These are phyloP conservation scores for Siniperca undulata DNA, from an alignment of 2,797 vertebrate species.

Conservation along the genomic window DNA sequence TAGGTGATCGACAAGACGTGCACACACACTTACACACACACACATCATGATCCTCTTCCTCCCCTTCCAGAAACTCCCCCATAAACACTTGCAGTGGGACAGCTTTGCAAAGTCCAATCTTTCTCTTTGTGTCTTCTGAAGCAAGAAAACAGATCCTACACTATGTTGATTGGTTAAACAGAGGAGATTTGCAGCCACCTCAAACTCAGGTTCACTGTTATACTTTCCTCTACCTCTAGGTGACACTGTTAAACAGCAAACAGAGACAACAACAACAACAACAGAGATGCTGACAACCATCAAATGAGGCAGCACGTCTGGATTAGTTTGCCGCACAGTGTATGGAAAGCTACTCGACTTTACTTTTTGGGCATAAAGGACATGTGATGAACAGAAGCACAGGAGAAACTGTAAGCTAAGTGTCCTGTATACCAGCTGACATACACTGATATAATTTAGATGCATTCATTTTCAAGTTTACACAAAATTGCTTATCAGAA, in stretches of 20 bases:
- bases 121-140: constrained; percentile 19
- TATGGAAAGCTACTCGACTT: not conserved
- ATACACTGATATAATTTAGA: not conserved
- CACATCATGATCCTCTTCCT: not conserved
- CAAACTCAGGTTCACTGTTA: not conserved
- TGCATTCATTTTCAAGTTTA: not conserved
- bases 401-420: not conserved
- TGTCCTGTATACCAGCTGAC: not conserved
- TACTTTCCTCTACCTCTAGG: constrained; percentile 34
- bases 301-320: not conserved
- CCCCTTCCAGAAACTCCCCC: not conserved
- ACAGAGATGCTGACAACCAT: not conserved
- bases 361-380: not conserved
- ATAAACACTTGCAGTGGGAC: constrained; percentile 30
- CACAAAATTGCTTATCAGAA: not conserved
- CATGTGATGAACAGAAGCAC: not conserved
- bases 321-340: not conserved
- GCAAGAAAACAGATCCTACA: not conserved
- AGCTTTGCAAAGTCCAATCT: constrained; percentile 1
- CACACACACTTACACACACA: not conserved
- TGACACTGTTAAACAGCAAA: constrained; percentile 66
- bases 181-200: not conserved
- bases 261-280: not conserved
- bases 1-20: constrained; percentile 2
- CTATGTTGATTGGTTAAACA: constrained; percentile 2